Evolutionary conservation across 1,140 invertebrate genomes (phyloP), one percentile per base, ranked within the genome.

Genomic region (Thrips palmi): DNA sequence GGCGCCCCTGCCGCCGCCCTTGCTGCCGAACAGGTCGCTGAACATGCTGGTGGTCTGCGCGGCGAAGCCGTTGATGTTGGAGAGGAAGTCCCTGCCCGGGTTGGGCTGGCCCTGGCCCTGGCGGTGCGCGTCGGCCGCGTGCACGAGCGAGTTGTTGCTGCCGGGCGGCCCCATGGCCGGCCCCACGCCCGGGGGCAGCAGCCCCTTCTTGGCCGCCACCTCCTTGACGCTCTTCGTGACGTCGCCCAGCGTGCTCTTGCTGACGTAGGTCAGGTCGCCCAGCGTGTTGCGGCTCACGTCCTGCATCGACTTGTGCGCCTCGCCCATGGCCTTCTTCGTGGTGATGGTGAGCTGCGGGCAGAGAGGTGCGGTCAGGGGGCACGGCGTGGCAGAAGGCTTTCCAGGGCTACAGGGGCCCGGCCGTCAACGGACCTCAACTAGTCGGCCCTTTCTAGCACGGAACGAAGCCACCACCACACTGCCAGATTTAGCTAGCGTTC

Each of bases 201-300:
- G 61, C 33, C 81, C 82, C 55, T 87, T 88, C 49, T 86, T 88
- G 2, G 74, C 63, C 10, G 79, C 83, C 10, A 65, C 82, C 61
- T 87, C 82, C 50, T 85, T 84, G 3, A 84, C 84, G 51, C 77
- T 83, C 55, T 89, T 91, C 0, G 85, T 89, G n/a, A 88, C 59
- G 55, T 88, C 85, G 7, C 79, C 83, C 24, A 87, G 59, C 2
- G 82, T 86, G 19, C 75, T 83, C 53, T 83, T 85, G 1, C 83
- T 73, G 3, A 86, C 82, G 51, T 85, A 85, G 0, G 81, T 83
- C 8, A 87, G 60, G 57, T 87, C 84, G 47, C 88, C 84, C 1
- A 87, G 60, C 0, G 83, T 86, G 47, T 83, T 85, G 54, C 84
- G 86, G 49, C 82, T 86, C 0, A 82, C 82, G 50, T 79, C 79